Conservation (phyloP, 2,888 invertebrate species). For the Panzeria rudis region DNA sequence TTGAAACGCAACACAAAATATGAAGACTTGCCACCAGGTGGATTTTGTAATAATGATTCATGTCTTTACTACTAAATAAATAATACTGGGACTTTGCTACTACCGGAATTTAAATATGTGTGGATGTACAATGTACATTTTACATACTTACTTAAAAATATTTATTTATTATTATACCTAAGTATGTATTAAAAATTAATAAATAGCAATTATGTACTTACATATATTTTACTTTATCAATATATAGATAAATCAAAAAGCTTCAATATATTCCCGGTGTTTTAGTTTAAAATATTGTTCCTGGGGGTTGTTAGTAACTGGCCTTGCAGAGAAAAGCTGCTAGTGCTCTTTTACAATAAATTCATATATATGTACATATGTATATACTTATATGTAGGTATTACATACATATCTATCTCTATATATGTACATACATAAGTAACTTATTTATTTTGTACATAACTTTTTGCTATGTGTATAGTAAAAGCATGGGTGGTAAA, state of each 20-base stretch:
- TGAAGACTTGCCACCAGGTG: constrained; percentile 18
- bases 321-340: constrained; percentile 53
- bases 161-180: too few relatives aligned
- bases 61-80: constrained; percentile 7
- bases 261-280: constrained; percentile 18
- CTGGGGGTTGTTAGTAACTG: background rate
- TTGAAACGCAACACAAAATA: constrained; percentile 3
- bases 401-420: too few relatives aligned
- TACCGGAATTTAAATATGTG: too few relatives aligned
- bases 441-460: background rate
- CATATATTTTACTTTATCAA: too few relatives aligned
- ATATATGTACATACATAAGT: background rate
- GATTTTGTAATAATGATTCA: background rate
- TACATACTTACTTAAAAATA: too few relatives aligned
- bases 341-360: background rate
- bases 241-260: background rate
- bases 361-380: background rate
- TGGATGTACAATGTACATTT: too few relatives aligned
- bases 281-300: constrained; percentile 1
- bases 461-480: background rate
- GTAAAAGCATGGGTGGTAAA: background rate
- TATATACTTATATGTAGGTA: too few relatives aligned
- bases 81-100: constrained; percentile 56
- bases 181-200: too few relatives aligned
- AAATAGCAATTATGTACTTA: background rate